Conservation (phyloP, 1,140 invertebrate species). For the Drosophila kikkawai region DNA sequence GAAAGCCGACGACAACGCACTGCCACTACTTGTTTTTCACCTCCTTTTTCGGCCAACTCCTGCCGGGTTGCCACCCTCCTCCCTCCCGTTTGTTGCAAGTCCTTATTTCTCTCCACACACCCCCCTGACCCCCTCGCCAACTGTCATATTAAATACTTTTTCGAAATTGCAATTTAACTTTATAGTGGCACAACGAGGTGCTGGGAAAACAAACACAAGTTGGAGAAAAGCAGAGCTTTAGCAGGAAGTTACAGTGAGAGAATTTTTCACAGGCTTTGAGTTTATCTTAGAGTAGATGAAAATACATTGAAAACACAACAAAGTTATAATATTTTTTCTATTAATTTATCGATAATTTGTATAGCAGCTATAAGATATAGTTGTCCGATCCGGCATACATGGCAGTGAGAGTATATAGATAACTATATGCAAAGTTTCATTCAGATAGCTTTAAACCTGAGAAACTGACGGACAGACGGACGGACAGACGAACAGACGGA, state of each 20-base stretch:
- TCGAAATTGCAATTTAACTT: constrained; percentile 76
- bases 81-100: background rate
- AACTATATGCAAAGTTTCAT: too few species aligned
- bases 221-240: background rate
- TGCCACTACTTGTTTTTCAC: constrained; percentile 11
- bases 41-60: background rate
- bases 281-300: too few species aligned
- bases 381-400: too few species aligned
- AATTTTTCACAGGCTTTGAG: background rate
- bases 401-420: too few species aligned
- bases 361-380: too few species aligned
- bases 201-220: constrained; percentile 8
- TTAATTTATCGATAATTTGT: too few species aligned
- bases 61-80: background rate
- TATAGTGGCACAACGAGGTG: constrained; percentile 49
- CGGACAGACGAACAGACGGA: too few species aligned
- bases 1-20: constrained; percentile 5
- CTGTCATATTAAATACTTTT: constrained; percentile 78
- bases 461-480: too few species aligned
- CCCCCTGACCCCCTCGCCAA: background rate
- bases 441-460: too few species aligned
- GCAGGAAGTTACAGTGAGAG: constrained; percentile 3
- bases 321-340: too few species aligned
- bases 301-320: too few species aligned
- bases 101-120: background rate